These are phyloP conservation scores for Thecocarcelia acutangulata DNA, from an alignment of 2,888 invertebrate genomes.

Conservation along the genomic window DNA sequence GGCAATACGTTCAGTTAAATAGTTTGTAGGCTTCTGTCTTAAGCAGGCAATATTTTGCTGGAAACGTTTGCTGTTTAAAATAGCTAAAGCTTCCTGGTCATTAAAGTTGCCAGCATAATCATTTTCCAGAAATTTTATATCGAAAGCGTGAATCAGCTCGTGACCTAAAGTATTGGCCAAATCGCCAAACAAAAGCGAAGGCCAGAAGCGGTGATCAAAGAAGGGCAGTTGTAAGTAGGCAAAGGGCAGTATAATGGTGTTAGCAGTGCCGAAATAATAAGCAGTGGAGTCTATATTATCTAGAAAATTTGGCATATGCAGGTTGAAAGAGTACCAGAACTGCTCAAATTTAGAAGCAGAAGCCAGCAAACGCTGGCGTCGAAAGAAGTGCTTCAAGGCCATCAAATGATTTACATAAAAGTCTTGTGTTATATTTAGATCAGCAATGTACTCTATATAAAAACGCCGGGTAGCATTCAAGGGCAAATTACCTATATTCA, in stretches of 20 bases:
- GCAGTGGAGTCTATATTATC: slow-evolving; percentile 76
- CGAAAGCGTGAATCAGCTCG: slow-evolving; percentile 76
- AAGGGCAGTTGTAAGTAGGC: slow-evolving; percentile 76
- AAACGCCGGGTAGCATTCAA: slow-evolving; percentile 71
- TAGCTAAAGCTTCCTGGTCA: slow-evolving; percentile 33
- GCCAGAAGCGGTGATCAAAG: slow-evolving; percentile 75
- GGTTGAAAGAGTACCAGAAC: slow-evolving; percentile 73
- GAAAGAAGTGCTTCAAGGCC: slow-evolving; percentile 72
- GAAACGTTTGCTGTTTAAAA: slow-evolving; percentile 69
- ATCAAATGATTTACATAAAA: slow-evolving; percentile 75
- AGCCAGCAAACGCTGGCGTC: slow-evolving; percentile 55
- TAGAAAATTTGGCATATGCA: slow-evolving; percentile 73
- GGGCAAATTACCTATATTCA: slow-evolving; percentile 77
- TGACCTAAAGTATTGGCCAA: slow-evolving; percentile 77
- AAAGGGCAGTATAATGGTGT: slow-evolving; percentile 75
- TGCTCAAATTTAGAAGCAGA: slow-evolving; percentile 18
- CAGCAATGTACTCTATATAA: slow-evolving; percentile 68
- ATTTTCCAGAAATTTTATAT: slow-evolving; percentile 73
- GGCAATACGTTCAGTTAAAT: slow-evolving; percentile 74
- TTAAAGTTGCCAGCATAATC: slow-evolving; percentile 73
- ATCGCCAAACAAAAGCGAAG: slow-evolving; percentile 76
- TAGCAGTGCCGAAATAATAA: slow-evolving; percentile 74
- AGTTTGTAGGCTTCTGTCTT: slow-evolving; percentile 70
- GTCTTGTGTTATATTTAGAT: slow-evolving; percentile 71
- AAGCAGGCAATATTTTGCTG: slow-evolving; percentile 71